A percentile compares a stretch with the other conserved stretches of the same genome.
Conservation (phyloP, 2,888 invertebrate genomes). For the Tryphoninae sp. region DNA sequence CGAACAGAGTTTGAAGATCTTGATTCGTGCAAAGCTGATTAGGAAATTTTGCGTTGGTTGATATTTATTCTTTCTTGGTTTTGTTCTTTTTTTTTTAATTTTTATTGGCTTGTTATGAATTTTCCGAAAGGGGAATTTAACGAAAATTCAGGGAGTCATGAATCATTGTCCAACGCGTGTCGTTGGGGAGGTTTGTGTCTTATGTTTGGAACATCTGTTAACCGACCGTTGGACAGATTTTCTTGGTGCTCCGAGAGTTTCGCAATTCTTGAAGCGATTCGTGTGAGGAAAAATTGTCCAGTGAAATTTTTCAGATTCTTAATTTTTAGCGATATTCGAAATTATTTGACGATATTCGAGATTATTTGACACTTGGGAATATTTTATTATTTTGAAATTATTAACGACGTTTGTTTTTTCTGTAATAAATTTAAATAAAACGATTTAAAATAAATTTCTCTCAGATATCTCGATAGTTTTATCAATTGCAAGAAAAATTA, state of each 20-base stretch:
- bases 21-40: neutral
- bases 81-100: neutral
- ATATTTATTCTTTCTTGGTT: neutral
- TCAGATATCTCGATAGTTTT: too few species aligned
- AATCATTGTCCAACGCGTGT: conserved; percentile 50
- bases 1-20: neutral
- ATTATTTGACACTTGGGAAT: too few species aligned
- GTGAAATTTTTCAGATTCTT: conserved; percentile 18
- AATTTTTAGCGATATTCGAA: too few species aligned
- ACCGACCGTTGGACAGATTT: conserved; percentile 31
- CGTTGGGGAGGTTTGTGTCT: conserved; percentile 28
- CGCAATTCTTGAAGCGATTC: conserved; percentile 13
- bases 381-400: neutral
- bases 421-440: too few species aligned
- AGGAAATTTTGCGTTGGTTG: neutral
- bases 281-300: conserved; percentile 30
- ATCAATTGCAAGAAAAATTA: too few species aligned
- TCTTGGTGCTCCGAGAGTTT: neutral
- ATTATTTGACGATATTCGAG: too few species aligned
- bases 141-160: conserved; percentile 32
- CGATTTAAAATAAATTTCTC: too few species aligned
- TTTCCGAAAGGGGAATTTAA: conserved; percentile 5
- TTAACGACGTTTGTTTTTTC: neutral
- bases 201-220: conserved; percentile 45
- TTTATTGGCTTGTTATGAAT: neutral